These are phyloP conservation scores for Arrhopalites spinosus DNA, from an alignment of 2,888 invertebrate species.

Conservation along the genomic window DNA sequence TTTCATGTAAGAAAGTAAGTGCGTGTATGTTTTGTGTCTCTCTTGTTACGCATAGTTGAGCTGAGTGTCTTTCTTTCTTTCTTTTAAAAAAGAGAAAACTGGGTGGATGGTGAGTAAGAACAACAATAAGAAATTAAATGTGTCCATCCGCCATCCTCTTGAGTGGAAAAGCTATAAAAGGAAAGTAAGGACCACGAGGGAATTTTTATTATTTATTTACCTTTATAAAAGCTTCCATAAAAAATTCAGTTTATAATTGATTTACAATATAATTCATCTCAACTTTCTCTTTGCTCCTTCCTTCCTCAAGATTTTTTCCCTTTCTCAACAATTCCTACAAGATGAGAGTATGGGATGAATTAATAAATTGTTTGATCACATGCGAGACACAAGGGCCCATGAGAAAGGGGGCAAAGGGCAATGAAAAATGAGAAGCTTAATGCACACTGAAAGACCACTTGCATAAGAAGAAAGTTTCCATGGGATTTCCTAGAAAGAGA, in stretches of 20 bases:
- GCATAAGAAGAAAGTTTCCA: too few species aligned
- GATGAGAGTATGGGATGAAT: neutral
- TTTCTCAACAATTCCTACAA: too few species aligned
- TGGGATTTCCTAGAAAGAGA: neutral
- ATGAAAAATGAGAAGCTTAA: conserved; percentile 12
- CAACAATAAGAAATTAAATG: neutral
- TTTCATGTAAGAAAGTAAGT: neutral
- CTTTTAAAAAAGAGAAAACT: neutral
- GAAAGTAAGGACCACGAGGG: too few species aligned
- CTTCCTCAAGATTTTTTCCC: neutral
- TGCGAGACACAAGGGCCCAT: too few species aligned
- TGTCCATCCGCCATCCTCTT: neutral
- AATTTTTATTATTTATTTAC: too few species aligned
- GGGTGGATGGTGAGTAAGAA: neutral
- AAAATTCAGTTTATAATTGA: neutral
- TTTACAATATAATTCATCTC: too few species aligned
- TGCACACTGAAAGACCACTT: neutral
- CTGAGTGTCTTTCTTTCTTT: too few species aligned
- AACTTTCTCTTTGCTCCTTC: neutral
- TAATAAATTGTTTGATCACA: too few species aligned
- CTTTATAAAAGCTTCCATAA: too few species aligned
- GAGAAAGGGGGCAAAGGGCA: neutral
- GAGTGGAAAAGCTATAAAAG: too few species aligned
- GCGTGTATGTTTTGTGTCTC: too few species aligned
- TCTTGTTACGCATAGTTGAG: too few species aligned